Evolutionary conservation across 2,113 vertebrate genomes (phyloP).

Genomic region (Acrocephalus arundinaceus): DNA sequence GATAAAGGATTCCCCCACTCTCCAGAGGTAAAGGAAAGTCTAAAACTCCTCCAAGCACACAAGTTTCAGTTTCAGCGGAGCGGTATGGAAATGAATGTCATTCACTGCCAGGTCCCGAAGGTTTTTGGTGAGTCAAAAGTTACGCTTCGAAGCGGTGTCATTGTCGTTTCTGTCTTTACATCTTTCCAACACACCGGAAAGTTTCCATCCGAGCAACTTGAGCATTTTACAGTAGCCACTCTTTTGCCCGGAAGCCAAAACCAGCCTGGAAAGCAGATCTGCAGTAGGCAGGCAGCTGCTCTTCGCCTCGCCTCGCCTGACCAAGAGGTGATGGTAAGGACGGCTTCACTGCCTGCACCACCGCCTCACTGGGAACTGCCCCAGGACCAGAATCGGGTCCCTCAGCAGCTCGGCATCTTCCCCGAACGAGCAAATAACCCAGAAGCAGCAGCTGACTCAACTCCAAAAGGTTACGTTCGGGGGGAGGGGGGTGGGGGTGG

Average conservation of each 20-base stretch:
- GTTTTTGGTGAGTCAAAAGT: background rate
- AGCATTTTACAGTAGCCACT: background rate
- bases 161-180: background rate
- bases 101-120: background rate
- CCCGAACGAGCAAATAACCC: background rate
- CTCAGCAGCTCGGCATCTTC: background rate
- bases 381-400: background rate
- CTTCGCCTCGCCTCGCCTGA: background rate
- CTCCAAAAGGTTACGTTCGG: background rate
- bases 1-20: background rate
- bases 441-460: background rate
- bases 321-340: background rate
- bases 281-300: background rate
- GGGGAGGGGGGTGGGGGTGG: rapidly evolving
- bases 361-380: no score
- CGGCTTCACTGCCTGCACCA: background rate
- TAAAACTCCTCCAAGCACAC: background rate
- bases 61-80: background rate
- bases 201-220: background rate
- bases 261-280: background rate
- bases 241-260: background rate
- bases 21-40: background rate
- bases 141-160: background rate
- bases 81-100: background rate
- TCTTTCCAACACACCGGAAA: background rate